Evolutionary conservation across 1,140 invertebrate species (phyloP), one percentile per base, ranked within the genome.

Genomic region (Patella vulgata): DNA sequence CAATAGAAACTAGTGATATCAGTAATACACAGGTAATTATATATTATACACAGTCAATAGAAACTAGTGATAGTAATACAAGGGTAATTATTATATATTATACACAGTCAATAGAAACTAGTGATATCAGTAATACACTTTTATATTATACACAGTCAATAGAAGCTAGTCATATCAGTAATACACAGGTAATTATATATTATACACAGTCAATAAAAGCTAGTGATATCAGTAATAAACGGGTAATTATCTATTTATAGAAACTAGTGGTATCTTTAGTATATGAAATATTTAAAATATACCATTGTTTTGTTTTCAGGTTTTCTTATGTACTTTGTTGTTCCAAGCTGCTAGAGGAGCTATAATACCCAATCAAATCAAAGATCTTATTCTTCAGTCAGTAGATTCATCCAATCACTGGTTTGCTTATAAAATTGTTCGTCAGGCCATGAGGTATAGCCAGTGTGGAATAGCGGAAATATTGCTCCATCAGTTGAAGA

Each of bases 361-460:
- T 30, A 50, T 64, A 9, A 58, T 81, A n/a, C 77, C 78, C n/a
- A 36, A 28, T 36, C 53, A 75, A 19, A 52, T 77, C 4, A 60
- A 66, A 44, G 66, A 66, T 50, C 75, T 70, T 80, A 88, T 77
- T 30, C 27, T 71, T 11, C 39, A 63, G 0, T 70, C 66, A 53
- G 88, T 89, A 0, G 85, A 87, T 51, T 85, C 85, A 52, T 87
- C 88, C 1, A 89, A 92, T 78, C 86, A 89, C 0, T 97, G 96
- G 95, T 88, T 91, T 5, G 90, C 90, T 53, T 97, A 96, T 82
- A 88, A 92, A 70, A 90, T 97, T 50, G 93, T 90, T 0, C 87
- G 95, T 46, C 92, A 94, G 53, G 93, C 93, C 1, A 88, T 93
- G 11, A 87, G 92, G 84, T 91, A 86, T 74, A 80, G 78, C 23